Base-by-base conservation (phyloP, 2,888 invertebrate genomes). In the Meliscaeva auricollis region DNA sequence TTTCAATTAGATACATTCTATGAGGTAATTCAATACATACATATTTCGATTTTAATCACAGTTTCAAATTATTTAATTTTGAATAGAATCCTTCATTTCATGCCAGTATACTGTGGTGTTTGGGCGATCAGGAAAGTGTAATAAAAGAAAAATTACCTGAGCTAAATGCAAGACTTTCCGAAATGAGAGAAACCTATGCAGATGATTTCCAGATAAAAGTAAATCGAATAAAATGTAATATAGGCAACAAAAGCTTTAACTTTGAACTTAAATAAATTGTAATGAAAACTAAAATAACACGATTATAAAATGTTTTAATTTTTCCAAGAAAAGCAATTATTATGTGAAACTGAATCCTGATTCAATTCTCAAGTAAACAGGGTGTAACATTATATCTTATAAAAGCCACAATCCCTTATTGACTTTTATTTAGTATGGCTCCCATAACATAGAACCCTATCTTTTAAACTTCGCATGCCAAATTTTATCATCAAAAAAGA, bases 71-170 rank as follows among this genome's bases (percentile, higher is more conserved):
- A 48, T 48, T 32, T 17, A 11, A 48, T 1, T 52, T 20, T 76
- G 94, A 94, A 88, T 91, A 97, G 97, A 93, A 96, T 90, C 95
- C 96, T 20, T 96, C 96, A 2, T 97, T 96, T 92, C 98, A 98
- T 90, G 94, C 96, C 89, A 98, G 98, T 90, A 93, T 98, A 87
- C 93, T 95, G 11, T 98, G 97, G 97, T 94, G 95, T 81, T 92
- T 95, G 70, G 97, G 96, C 0, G 94, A 97, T 91, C 92, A 94
- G 87, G 93, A 93, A 88, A 89, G 92, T 22, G 90, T 93, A 81
- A 89, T 96, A 11, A 92, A 90, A 66, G 87, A 89, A 35, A 89
- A 93, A 82, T 89, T 95, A 79, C 92, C 93, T 0, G 88, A 92
- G 41, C 90, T 96, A n/a, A 94, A 94, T 89, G 87, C 90, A 9